These are phyloP conservation scores for Antennarius striatus DNA, from an alignment of 2,113 vertebrate species.

Conservation along the genomic window DNA sequence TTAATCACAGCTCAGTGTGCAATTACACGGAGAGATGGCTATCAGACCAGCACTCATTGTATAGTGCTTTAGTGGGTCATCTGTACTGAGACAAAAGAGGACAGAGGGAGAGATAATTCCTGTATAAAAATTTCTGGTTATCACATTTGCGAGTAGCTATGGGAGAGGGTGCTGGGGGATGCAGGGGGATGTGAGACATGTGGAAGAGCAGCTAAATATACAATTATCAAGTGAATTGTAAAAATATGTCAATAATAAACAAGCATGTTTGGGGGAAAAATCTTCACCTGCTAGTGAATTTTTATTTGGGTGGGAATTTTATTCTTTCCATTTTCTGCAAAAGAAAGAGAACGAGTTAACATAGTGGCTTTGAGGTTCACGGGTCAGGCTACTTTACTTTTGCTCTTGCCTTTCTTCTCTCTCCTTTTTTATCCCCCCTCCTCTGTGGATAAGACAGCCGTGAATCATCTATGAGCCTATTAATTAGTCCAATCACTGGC, in stretches of 20 bases:
- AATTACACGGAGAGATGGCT: constrained; percentile 63
- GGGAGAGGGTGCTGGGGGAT: background rate
- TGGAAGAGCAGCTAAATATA: constrained; percentile 48
- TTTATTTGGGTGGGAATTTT: constrained; percentile 4
- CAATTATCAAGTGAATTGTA: constrained; percentile 49
- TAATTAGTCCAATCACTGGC: constrained; percentile 76
- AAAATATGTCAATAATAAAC: too few relatives aligned
- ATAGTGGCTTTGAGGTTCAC: constrained; percentile 23
- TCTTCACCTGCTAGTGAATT: constrained; percentile 5
- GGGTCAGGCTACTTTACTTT: constrained; percentile 48
- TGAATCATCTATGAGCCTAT: constrained; percentile 70
- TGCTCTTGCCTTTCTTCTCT: constrained; percentile 12
- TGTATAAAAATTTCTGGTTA: constrained; percentile 38
- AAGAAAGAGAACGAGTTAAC: constrained; percentile 30
- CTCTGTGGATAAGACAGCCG: constrained; percentile 48
- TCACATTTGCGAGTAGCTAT: constrained; percentile 46
- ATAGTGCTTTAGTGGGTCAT: constrained; percentile 51
- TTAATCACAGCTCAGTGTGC: constrained; percentile 52
- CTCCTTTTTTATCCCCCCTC: constrained; percentile 20
- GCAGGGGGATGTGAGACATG: too few relatives aligned
- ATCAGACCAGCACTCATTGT: constrained; percentile 34
- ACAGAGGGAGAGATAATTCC: constrained; percentile 5
- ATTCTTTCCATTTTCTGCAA: background rate
- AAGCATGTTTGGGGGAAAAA: too few relatives aligned
- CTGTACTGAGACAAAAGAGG: constrained; percentile 22